Evolutionary conservation across 2,113 vertebrate species (phyloP).

Genomic region (Rhinolophus sinicus): DNA sequence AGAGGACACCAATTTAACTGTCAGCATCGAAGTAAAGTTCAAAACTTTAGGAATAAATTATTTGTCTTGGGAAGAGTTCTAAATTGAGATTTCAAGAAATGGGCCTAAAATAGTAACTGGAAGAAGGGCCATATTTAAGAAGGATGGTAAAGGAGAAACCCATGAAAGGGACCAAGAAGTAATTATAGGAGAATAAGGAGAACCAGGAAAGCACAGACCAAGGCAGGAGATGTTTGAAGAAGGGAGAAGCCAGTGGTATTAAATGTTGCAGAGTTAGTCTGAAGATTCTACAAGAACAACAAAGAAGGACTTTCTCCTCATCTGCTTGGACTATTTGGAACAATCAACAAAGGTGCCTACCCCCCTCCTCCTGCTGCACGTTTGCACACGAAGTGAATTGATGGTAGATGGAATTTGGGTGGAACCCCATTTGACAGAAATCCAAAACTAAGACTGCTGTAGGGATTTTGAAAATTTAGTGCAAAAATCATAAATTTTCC

Average conservation of each 20-base stretch:
- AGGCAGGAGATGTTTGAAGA: not conserved
- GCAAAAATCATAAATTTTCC: conserved; percentile 60
- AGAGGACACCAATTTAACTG: not conserved
- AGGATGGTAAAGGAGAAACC: not conserved
- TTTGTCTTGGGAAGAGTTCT: not conserved
- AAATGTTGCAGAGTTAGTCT: not conserved
- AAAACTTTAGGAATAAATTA: not conserved
- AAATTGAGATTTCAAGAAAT: not conserved
- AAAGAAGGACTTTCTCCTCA: conserved; percentile 29
- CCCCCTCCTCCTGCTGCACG: not conserved
- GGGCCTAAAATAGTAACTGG: not conserved
- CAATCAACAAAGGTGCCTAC: not conserved
- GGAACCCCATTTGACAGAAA: conserved; percentile 60
- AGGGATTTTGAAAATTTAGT: conserved; percentile 71
- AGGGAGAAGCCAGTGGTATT: not conserved
- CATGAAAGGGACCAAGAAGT: not conserved
- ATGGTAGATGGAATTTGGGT: conserved; percentile 61
- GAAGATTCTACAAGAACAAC: not conserved
- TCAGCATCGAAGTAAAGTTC: not conserved
- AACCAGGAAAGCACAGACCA: not conserved
- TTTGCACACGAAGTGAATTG: conserved; percentile 35
- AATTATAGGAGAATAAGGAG: not conserved
- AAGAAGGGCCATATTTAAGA: not conserved
- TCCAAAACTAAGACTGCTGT: conserved; percentile 63
- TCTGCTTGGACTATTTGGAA: conserved; percentile 13